Conservation (phyloP, 2,113 vertebrate species). For the Hylia prasina region DNA sequence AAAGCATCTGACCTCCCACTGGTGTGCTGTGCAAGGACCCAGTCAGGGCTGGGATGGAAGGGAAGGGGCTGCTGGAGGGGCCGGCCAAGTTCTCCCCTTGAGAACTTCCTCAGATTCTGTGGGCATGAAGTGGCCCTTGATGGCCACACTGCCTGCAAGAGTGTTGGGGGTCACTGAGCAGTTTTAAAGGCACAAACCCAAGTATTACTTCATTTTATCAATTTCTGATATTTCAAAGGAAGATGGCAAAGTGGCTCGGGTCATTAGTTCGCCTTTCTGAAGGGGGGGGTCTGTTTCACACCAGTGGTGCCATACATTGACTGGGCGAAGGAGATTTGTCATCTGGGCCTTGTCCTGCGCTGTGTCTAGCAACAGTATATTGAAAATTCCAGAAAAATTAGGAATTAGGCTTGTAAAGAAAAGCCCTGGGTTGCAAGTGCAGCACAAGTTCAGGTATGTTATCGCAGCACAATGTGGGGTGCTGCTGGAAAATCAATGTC, state of each 20-base stretch:
- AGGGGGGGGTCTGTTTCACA: not conserved
- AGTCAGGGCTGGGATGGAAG: not conserved
- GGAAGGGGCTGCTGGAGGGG: too few relatives aligned
- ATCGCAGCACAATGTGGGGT: accelerated
- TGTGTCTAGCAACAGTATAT: not conserved
- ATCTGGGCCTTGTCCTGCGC: accelerated
- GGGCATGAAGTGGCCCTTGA: not conserved
- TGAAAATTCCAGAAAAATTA: not conserved
- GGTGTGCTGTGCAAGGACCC: not conserved
- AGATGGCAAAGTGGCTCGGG: not conserved
- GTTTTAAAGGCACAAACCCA: not conserved
- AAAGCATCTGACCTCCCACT: not conserved
- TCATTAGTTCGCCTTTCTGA: accelerated
- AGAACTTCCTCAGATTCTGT: not conserved
- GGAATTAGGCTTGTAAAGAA: not conserved
- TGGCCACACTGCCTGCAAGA: not conserved
- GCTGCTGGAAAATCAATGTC: not conserved
- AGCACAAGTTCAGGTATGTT: not conserved
- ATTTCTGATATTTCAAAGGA: not conserved
- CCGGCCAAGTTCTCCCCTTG: accelerated
- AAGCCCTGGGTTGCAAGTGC: not conserved
- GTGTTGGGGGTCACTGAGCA: not conserved
- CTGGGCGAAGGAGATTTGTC: not conserved
- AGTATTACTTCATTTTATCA: not conserved
- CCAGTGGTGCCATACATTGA: accelerated